phyloP scores from a whole-genome alignment of 35 echinoderm and acorn worm species.

The Amphiura filiformis region DNA sequence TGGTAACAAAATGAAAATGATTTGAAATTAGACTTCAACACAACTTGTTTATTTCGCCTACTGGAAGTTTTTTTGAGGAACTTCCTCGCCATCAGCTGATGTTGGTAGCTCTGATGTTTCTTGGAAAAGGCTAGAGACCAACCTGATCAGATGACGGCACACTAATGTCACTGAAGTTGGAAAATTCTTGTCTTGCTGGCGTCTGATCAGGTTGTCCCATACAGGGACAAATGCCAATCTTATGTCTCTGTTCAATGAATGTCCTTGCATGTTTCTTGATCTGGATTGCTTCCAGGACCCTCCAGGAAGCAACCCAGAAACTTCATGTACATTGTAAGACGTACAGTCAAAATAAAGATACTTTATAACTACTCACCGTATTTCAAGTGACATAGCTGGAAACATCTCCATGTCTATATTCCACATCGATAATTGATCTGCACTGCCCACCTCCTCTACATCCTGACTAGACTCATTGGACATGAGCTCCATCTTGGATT shows the following conservation, averaged over 20 bases:
- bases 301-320: neutral
- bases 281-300: neutral
- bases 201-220: too few relatives aligned
- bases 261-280: neutral
- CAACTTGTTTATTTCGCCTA: too few relatives aligned
- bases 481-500: neutral
- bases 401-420: conserved; percentile 57
- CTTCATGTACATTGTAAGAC: neutral
- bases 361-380: conserved; percentile 27
- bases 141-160: too few relatives aligned
- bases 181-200: too few relatives aligned
- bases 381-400: conserved; percentile 22
- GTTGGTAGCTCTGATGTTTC: too few relatives aligned
- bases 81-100: too few relatives aligned
- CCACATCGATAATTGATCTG: conserved; percentile 26
- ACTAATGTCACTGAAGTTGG: too few relatives aligned
- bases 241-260: neutral
- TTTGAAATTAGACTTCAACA: too few relatives aligned
- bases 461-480: neutral
- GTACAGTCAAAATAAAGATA: neutral
- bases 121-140: too few relatives aligned
- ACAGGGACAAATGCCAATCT: neutral
- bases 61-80: too few relatives aligned
- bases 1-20: too few relatives aligned
- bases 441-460: neutral